Percentiles rank a stretch among this genome's conserved stretches.
Evolutionary conservation across 2,888 invertebrate species (phyloP).

Genomic region (Saturnia pavonia): DNA sequence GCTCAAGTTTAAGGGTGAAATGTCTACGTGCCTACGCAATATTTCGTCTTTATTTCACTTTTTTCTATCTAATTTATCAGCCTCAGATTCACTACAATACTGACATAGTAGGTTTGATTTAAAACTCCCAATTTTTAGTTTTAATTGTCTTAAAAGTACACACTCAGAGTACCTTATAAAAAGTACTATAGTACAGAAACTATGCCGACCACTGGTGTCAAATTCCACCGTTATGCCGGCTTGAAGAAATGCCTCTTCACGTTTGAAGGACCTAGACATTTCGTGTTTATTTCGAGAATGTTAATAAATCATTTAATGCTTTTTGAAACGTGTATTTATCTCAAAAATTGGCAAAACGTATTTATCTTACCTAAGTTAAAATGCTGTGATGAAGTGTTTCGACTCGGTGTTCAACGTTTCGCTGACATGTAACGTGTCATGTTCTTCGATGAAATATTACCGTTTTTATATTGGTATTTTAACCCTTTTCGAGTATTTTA

Average conservation of each 20-base stretch:
- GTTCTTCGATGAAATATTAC: slow-evolving; percentile 16
- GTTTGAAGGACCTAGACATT: no score
- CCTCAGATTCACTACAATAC: not conserved
- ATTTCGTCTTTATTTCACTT: not conserved
- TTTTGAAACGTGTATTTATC: not conserved
- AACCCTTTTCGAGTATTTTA: not conserved
- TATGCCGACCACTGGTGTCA: no score
- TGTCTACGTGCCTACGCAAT: not conserved
- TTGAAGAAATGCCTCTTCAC: no score
- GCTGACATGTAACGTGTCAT: slow-evolving; percentile 10
- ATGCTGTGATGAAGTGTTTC: not conserved
- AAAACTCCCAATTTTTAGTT: not conserved
- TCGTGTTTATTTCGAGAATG: not conserved
- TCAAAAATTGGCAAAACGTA: slow-evolving; percentile 5
- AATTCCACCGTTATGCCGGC: no score
- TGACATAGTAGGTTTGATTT: not conserved
- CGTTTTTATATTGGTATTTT: slow-evolving; percentile 1
- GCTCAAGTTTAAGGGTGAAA: not conserved
- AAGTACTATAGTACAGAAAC: no score
- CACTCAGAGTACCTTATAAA: no score
- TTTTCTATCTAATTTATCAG: not conserved
- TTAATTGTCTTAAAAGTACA: not conserved
- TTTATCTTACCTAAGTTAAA: slow-evolving; percentile 2
- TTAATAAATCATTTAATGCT: not conserved
- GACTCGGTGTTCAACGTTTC: slow-evolving; percentile 10